These are phyloP conservation scores for Suillia variegata DNA, from an alignment of 2,888 invertebrate species.

Conservation along the genomic window DNA sequence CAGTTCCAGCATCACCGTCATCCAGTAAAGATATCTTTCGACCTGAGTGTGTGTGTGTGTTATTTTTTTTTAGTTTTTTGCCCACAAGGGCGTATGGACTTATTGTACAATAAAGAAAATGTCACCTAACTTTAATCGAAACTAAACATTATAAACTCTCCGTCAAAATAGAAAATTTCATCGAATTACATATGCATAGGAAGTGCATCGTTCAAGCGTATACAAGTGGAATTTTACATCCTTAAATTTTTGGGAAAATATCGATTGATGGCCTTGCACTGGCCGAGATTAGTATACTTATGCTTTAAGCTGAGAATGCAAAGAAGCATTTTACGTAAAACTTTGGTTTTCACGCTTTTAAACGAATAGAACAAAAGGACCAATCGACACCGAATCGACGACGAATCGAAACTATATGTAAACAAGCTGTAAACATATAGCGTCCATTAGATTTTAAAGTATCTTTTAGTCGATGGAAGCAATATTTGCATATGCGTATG, in stretches of 20 bases:
- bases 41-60: too few relatives aligned
- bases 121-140: too few relatives aligned
- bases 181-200: too few relatives aligned
- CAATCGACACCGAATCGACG: neutral
- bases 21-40: slow-evolving; percentile 13
- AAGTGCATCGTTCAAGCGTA: too few relatives aligned
- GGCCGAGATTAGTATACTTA: slow-evolving; percentile 41
- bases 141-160: too few relatives aligned
- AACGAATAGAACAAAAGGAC: slow-evolving; percentile 15
- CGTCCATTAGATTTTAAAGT: neutral
- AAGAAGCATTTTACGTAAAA: neutral
- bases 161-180: too few relatives aligned
- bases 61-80: slow-evolving; percentile 6
- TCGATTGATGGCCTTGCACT: slow-evolving; percentile 55
- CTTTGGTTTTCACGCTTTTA: slow-evolving; percentile 18
- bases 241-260: too few relatives aligned
- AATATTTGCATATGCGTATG: slow-evolving; percentile 14
- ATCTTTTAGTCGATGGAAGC: neutral
- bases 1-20: slow-evolving; percentile 50
- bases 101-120: slow-evolving; percentile 18
- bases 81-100: slow-evolving; percentile 24
- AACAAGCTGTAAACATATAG: neutral
- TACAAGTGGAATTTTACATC: too few relatives aligned
- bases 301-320: neutral
- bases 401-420: neutral